These are phyloP conservation scores for Emmelina monodactyla DNA, from an alignment of 2,888 invertebrate species.

Conservation along the genomic window DNA sequence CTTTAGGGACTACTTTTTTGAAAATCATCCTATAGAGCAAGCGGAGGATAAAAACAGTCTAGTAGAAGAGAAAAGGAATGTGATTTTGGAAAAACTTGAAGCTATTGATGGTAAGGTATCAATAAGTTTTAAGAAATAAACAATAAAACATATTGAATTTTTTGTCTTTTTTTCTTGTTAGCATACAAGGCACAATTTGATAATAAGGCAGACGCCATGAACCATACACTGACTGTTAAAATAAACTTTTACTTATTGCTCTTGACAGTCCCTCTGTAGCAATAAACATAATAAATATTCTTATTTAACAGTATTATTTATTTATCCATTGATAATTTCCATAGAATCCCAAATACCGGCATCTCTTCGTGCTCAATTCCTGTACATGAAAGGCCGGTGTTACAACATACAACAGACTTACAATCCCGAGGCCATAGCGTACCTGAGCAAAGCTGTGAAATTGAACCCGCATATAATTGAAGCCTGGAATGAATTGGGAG, in stretches of 20 bases:
- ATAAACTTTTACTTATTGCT: too few species aligned
- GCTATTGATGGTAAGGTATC: conserved; percentile 71
- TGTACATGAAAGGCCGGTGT: conserved; percentile 76
- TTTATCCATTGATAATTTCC: conserved; percentile 15
- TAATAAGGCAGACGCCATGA: too few species aligned
- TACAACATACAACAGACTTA: conserved; percentile 76
- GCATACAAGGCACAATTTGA: too few species aligned
- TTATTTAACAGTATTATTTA: too few species aligned
- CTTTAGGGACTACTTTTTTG: conserved; percentile 82
- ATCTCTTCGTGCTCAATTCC: conserved; percentile 61
- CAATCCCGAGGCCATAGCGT: conserved; percentile 74
- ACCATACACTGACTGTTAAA: too few species aligned
- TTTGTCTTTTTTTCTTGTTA: too few species aligned
- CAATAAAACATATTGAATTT: too few species aligned
- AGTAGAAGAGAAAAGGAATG: conserved; percentile 69
- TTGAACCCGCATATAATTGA: conserved; percentile 80
- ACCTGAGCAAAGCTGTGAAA: conserved; percentile 84
- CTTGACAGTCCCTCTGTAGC: too few species aligned
- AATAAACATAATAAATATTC: too few species aligned
- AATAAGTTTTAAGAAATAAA: too few species aligned
- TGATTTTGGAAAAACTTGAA: conserved; percentile 69
- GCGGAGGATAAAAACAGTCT: conserved; percentile 71
- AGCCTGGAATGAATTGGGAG: conserved; percentile 90
- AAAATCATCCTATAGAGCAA: conserved; percentile 72
- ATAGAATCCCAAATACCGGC: conserved; percentile 39